A percentile compares a stretch with the other conserved stretches of the same genome.
These are phyloP conservation scores for Emmelina monodactyla DNA, from an alignment of 2,888 invertebrate species.

Conservation along the genomic window DNA sequence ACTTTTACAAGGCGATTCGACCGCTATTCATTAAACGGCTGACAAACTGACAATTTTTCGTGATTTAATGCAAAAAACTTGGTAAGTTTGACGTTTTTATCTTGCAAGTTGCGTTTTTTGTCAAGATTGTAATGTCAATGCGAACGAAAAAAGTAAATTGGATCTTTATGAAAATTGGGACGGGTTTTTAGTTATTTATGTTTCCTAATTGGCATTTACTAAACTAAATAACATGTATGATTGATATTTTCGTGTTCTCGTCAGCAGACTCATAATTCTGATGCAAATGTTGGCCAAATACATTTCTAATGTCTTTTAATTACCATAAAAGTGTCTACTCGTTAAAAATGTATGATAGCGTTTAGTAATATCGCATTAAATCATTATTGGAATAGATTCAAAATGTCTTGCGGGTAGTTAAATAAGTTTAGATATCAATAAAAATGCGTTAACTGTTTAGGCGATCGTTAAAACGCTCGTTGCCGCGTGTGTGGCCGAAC, in stretches of 20 bases:
- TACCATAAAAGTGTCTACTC: too few relatives aligned
- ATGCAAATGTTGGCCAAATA: too few relatives aligned
- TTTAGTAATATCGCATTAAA: slow-evolving; percentile 28
- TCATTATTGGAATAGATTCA: slow-evolving; percentile 44
- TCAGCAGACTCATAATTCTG: too few relatives aligned
- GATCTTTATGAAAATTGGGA: too few relatives aligned
- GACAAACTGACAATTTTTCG: slow-evolving; percentile 13
- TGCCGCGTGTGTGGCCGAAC: slow-evolving; percentile 34
- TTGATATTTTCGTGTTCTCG: too few relatives aligned
- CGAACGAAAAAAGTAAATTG: too few relatives aligned
- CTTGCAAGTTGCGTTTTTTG: not conserved
- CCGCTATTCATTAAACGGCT: slow-evolving; percentile 36
- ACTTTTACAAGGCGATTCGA: slow-evolving; percentile 49
- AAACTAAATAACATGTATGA: too few relatives aligned
- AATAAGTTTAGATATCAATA: slow-evolving; percentile 40
- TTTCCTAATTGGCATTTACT: too few relatives aligned
- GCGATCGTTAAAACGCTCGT: slow-evolving; percentile 27
- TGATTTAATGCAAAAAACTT: not conserved
- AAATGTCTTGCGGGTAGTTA: slow-evolving; percentile 29
- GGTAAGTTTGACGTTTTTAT: not conserved
- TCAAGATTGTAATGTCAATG: too few relatives aligned
- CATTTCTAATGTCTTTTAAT: too few relatives aligned
- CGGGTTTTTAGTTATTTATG: too few relatives aligned
- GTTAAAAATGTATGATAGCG: too few relatives aligned
- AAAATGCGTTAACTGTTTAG: slow-evolving; percentile 37